Conservation (phyloP, 2,888 invertebrate genomes). For the Melieria picta region DNA sequence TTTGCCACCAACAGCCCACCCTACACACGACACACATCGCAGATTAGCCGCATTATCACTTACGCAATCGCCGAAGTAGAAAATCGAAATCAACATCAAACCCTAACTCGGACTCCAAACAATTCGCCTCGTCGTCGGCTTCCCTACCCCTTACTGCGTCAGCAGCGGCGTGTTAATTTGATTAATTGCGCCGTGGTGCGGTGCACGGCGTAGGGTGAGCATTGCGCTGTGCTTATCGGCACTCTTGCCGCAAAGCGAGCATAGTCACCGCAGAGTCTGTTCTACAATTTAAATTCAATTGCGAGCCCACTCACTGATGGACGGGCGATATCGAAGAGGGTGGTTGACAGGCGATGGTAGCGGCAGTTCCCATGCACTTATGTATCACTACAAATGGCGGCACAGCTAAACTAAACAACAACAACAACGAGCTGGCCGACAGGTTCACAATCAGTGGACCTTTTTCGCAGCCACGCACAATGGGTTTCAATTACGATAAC, state of each 20-base stretch:
- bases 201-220: no score
- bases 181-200: constrained; percentile 39
- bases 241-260: no score
- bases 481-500: constrained; percentile 41
- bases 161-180: constrained; percentile 40
- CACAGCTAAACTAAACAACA: neutral
- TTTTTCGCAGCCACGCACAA: constrained; percentile 29
- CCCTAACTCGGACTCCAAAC: no score
- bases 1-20: neutral
- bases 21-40: neutral
- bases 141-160: neutral
- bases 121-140: neutral
- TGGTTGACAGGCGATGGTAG: no score
- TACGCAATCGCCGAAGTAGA: neutral
- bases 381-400: no score
- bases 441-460: constrained; percentile 38
- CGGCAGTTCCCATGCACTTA: no score
- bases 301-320: no score
- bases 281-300: no score
- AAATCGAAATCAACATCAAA: neutral
- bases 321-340: no score
- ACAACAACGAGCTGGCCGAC: neutral
- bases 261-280: no score
- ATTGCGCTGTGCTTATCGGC: no score
- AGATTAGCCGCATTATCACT: constrained; percentile 1